Percentiles rank a stretch among this genome's conserved stretches.
Evolutionary conservation across 2,888 invertebrate genomes (phyloP).

Genomic region (Sminthurides aquaticus): DNA sequence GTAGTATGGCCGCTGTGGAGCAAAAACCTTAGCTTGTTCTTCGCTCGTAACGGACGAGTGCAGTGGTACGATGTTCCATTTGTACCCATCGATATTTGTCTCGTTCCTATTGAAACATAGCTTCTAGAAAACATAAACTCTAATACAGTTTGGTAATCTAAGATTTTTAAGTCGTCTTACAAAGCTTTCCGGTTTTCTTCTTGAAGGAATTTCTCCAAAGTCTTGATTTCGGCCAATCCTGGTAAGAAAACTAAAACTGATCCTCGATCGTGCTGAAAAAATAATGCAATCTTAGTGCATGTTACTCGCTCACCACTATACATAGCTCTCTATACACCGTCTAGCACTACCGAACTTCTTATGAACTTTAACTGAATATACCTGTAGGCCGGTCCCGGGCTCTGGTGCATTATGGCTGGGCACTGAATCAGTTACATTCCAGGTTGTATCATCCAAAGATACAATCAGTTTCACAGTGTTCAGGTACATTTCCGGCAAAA

Average conservation of each 20-base stretch:
- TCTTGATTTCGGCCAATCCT: conserved; percentile 62
- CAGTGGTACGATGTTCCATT: conserved; percentile 48
- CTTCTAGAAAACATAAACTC: background rate
- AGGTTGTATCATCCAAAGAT: conserved; percentile 27
- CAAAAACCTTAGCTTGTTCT: conserved; percentile 62
- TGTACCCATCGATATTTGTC: conserved; percentile 21
- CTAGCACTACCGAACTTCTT: too few species aligned
- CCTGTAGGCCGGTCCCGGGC: background rate
- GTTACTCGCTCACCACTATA: background rate
- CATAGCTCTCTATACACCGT: too few species aligned
- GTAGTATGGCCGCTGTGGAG: conserved; percentile 54
- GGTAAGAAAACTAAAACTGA: conserved; percentile 85
- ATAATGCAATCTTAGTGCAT: too few species aligned
- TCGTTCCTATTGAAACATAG: conserved; percentile 9
- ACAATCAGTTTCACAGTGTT: conserved; percentile 29
- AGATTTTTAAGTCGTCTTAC: background rate
- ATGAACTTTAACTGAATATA: too few species aligned
- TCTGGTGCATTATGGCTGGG: background rate
- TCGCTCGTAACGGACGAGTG: conserved; percentile 72
- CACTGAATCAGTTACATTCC: background rate
- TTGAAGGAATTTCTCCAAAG: conserved; percentile 20
- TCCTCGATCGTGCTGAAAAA: conserved; percentile 46
- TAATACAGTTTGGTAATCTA: too few species aligned
- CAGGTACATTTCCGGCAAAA: conserved; percentile 33
- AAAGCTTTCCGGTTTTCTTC: conserved; percentile 18